Base-by-base conservation (phyloP, 92 coral and sea anemone species). In the Actinernus sp. region DNA sequence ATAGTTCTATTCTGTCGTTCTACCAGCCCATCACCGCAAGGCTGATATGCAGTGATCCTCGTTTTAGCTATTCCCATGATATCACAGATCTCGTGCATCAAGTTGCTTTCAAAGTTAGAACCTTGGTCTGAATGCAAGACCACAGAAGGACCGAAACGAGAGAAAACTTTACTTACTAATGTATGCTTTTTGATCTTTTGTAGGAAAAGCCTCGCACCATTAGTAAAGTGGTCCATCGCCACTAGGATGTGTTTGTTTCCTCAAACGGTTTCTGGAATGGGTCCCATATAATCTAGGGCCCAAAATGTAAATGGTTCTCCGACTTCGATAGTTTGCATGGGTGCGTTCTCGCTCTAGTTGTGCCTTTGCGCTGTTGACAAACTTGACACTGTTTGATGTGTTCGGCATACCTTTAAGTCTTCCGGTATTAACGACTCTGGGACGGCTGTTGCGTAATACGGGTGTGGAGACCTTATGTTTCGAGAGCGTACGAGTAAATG, bases 201-300 rank as follows among this genome's bases (percentile, higher is more conserved):
- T 3, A 76, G 71, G 3, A 78, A 29, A 0, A 61, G 68, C 21
- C 69, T 60, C 19, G 70, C 65, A 59, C 84, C 55, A 19, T 81
- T 73, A 0, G 82, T 81, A 22, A 63, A 81, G 33, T 73, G 76
- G 20, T 73, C 88, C 68, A 73, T 57, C 0, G 58, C 29, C 1
- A 81, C 76, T 26, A 73, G 20, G 4, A 82, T 64, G 33, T 82
- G 71, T 13, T 63, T 51, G 37, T 82, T 82, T 0, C 88, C 77
- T 11, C 57, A 58, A 3, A 25, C 5, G 2, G 78, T 68, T 19
- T 78, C 65, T 0, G 64, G 85, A 2, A 68, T 40, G 23, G 81
- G 79, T 1, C 87, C 87, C 78, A 81, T 73, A 23, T 62, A 73
- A 36, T 76, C 79, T 58, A 83, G 3, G 1, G 89, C 89, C 84